These are phyloP conservation scores for Neodiprion pinetum DNA, from an alignment of 1,140 invertebrate genomes.

Conservation along the genomic window DNA sequence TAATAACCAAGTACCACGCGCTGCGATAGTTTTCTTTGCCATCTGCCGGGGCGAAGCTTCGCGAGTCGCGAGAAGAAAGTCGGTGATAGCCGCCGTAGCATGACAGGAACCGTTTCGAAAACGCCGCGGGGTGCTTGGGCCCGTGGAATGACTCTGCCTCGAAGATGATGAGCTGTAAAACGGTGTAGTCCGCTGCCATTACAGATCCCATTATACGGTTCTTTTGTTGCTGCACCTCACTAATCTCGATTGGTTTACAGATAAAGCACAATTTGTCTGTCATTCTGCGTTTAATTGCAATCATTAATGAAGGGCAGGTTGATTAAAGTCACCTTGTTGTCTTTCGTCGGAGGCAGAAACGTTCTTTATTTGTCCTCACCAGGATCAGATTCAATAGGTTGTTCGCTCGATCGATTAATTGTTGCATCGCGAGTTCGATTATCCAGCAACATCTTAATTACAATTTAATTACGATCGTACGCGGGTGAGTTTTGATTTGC, in stretches of 20 bases:
- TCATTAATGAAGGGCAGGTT: slow-evolving; percentile 48
- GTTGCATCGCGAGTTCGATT: background rate
- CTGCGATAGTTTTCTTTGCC: background rate
- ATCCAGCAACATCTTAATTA: background rate
- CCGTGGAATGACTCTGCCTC: slow-evolving; percentile 1
- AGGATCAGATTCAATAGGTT: slow-evolving; percentile 1
- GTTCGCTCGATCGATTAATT: slow-evolving; percentile 1
- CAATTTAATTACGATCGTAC: background rate
- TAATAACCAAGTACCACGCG: background rate
- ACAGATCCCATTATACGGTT: slow-evolving; percentile 16
- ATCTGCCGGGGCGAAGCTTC: background rate
- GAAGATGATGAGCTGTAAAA: slow-evolving; percentile 14
- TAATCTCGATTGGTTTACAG: slow-evolving; percentile 39
- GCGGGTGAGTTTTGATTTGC: background rate
- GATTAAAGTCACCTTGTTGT: slow-evolving; percentile 41
- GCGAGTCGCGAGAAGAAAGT: background rate
- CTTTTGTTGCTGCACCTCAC: slow-evolving; percentile 28
- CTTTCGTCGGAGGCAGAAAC: slow-evolving; percentile 1
- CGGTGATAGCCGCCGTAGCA: background rate
- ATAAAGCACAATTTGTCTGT: slow-evolving; percentile 43
- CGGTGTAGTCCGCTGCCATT: background rate
- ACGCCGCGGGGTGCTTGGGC: slow-evolving; percentile 9
- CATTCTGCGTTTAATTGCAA: slow-evolving; percentile 31
- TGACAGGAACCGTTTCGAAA: background rate
- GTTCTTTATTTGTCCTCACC: background rate